phyloP scores from a whole-genome alignment of 1,140 invertebrate genomes.

The Hermetia illucens region DNA sequence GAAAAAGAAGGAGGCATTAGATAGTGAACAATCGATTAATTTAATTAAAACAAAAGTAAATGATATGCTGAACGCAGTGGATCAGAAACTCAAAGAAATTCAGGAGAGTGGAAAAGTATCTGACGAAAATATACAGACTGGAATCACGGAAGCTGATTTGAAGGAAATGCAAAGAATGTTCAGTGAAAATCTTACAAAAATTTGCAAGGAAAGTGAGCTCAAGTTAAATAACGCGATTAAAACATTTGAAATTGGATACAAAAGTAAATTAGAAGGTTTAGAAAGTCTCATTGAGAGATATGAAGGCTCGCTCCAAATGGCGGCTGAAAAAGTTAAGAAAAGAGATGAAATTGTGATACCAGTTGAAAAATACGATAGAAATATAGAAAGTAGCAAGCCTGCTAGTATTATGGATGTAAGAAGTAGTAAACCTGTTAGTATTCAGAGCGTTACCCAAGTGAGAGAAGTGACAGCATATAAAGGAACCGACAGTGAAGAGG shows the following conservation, averaged over 20 bases:
- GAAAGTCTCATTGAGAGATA: conserved; percentile 20
- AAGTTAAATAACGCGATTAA: conserved; percentile 21
- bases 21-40: too few species aligned
- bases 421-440: too few species aligned
- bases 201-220: conserved; percentile 16
- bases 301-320: too few species aligned
- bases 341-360: too few species aligned
- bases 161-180: conserved; percentile 21
- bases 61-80: background rate
- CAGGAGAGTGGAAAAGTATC: background rate
- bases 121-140: background rate
- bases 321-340: too few species aligned
- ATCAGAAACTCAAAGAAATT: background rate
- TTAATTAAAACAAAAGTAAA: background rate
- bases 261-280: conserved; percentile 18
- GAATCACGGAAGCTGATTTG: background rate
- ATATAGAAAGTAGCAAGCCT: too few species aligned
- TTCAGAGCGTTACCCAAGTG: too few species aligned
- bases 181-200: conserved; percentile 20
- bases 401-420: too few species aligned
- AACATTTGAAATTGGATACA: conserved; percentile 19
- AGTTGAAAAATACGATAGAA: too few species aligned
- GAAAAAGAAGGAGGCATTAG: background rate
- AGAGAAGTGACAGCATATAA: too few species aligned
- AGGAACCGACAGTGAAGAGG: too few species aligned